Evolutionary conservation across 2,797 vertebrate genomes (phyloP).

Genomic region (Pipistrellus pipistrellus): DNA sequence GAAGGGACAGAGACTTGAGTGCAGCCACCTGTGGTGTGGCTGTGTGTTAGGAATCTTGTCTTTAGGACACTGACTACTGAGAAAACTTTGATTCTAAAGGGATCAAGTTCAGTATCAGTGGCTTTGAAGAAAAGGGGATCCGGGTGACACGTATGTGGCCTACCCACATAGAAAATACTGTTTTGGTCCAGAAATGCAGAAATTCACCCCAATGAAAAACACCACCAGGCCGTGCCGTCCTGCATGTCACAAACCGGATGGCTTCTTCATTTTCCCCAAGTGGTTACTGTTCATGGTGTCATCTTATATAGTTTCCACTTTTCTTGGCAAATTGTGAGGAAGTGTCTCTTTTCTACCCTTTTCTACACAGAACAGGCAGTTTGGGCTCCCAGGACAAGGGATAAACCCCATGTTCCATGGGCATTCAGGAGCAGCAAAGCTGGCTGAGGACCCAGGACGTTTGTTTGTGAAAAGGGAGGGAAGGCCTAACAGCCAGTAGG

Average conservation of each 20-base stretch:
- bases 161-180: background rate
- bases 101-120: slow-evolving; percentile 69
- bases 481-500: background rate
- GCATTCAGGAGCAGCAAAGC: background rate
- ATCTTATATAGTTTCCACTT: background rate
- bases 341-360: background rate
- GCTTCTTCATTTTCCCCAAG: background rate
- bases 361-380: background rate
- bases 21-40: slow-evolving; percentile 23
- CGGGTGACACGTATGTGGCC: slow-evolving; percentile 16
- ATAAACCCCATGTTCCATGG: background rate
- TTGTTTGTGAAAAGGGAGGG: background rate
- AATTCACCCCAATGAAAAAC: background rate
- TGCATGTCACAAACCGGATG: background rate
- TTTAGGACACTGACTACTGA: background rate
- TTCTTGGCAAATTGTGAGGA: background rate
- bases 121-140: background rate
- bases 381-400: background rate
- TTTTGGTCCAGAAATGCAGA: background rate
- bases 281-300: background rate
- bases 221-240: background rate
- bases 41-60: slow-evolving; percentile 20
- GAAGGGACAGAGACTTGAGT: background rate
- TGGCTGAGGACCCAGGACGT: background rate
- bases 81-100: slow-evolving; percentile 61